Percentiles rank a stretch among this genome's conserved stretches.
Evolutionary conservation across 2,888 invertebrate genomes (phyloP).

Genomic region (Notocelia uddmanniana): DNA sequence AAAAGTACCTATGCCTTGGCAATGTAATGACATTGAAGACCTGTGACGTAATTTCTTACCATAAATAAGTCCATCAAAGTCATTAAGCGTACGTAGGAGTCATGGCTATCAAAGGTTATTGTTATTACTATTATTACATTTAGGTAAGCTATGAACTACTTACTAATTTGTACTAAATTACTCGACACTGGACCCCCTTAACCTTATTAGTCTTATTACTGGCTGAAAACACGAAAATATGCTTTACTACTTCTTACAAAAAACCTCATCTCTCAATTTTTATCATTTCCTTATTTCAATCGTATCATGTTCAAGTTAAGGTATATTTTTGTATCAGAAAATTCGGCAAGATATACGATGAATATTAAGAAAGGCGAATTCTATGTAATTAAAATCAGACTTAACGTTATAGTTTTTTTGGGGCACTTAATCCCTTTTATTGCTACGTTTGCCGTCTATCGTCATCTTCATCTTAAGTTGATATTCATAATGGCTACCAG

Average conservation of each 20-base stretch:
- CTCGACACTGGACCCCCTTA: constrained; percentile 15
- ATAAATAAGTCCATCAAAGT: too few relatives aligned
- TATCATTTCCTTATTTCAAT: not conserved
- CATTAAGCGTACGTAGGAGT: too few relatives aligned
- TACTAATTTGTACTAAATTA: constrained; percentile 18
- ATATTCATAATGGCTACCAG: not conserved
- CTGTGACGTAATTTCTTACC: too few relatives aligned
- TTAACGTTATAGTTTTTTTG: not conserved
- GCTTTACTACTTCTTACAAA: not conserved
- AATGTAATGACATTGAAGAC: too few relatives aligned
- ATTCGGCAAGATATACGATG: not conserved
- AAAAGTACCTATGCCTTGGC: too few relatives aligned
- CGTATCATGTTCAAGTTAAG: not conserved
- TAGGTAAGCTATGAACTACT: constrained; percentile 11
- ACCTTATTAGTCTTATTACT: constrained; percentile 37
- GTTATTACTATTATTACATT: too few relatives aligned
- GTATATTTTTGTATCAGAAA: not conserved
- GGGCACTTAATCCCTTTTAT: not conserved
- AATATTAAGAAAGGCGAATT: not conserved
- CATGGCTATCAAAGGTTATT: constrained; percentile 31
- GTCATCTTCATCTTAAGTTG: constrained; percentile 56
- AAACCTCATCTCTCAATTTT: not conserved
- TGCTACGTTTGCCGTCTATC: constrained; percentile 50
- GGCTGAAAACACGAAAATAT: not conserved
- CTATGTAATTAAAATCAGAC: not conserved